phyloP scores from a whole-genome alignment of 1,140 invertebrate genomes.

The Nasonia vitripennis region DNA sequence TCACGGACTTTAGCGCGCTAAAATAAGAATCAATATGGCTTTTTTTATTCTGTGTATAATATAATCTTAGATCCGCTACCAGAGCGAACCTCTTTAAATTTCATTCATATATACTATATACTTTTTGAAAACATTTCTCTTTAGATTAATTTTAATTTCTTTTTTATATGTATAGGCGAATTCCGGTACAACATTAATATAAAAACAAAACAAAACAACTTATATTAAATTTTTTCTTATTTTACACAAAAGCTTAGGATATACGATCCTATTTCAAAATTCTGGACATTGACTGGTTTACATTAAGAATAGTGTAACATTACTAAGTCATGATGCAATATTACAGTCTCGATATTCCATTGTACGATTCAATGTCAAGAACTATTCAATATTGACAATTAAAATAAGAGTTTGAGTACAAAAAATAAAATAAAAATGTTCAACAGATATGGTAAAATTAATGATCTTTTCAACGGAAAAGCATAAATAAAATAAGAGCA shows the following conservation, averaged over 20 bases:
- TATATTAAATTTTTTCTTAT: background rate
- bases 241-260: background rate
- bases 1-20: background rate
- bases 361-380: constrained; percentile 37
- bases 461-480: constrained; percentile 2
- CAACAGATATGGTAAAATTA: background rate
- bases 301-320: constrained; percentile 38
- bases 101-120: background rate
- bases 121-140: background rate
- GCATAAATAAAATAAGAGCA: constrained; percentile 13
- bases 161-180: background rate
- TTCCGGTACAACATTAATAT: background rate
- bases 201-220: constrained; percentile 5
- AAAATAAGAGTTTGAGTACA: background rate
- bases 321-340: constrained; percentile 37
- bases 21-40: constrained; percentile 4
- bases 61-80: background rate
- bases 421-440: constrained; percentile 36
- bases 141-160: background rate
- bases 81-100: background rate
- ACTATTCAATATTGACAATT: constrained; percentile 12
- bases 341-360: constrained; percentile 19
- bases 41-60: background rate
- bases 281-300: constrained; percentile 34
- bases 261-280: constrained; percentile 19